phyloP scores from a whole-genome alignment of 1,140 invertebrate species.

The Anastrepha obliqua region DNA sequence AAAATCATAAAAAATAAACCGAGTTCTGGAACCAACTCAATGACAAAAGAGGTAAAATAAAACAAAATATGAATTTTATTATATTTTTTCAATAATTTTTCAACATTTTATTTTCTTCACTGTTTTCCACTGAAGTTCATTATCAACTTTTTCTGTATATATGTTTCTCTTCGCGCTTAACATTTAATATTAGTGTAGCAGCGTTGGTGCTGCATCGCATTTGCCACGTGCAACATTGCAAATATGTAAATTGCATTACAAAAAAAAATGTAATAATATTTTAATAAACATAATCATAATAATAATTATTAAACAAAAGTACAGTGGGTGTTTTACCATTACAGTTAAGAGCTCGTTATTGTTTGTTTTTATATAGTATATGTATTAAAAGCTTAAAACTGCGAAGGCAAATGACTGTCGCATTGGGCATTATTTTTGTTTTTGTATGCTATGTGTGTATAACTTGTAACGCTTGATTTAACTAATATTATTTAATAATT shows the following conservation, averaged over 20 bases:
- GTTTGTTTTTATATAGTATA: background rate
- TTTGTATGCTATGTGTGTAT: background rate
- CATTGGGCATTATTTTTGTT: slow-evolving; percentile 19
- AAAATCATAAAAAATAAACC: background rate
- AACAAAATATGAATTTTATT: background rate
- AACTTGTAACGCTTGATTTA: slow-evolving; percentile 25
- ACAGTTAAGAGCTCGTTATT: background rate
- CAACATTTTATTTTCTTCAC: slow-evolving; percentile 52
- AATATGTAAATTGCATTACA: slow-evolving; percentile 43
- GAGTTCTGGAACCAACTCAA: background rate
- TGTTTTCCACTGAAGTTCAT: slow-evolving; percentile 35
- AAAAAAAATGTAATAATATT: slow-evolving; percentile 30
- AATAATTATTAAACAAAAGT: slow-evolving; percentile 42
- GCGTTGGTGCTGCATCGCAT: background rate
- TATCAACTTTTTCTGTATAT: slow-evolving; percentile 26
- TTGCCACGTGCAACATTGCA: slow-evolving; percentile 38
- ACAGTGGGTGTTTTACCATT: slow-evolving; percentile 34
- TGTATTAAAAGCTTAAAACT: slow-evolving; percentile 49
- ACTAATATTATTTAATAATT: background rate
- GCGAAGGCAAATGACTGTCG: slow-evolving; percentile 43
- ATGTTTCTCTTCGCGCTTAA: slow-evolving; percentile 27
- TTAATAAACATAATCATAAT: slow-evolving; percentile 39
- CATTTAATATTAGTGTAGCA: slow-evolving; percentile 49
- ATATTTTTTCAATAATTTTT: slow-evolving; percentile 47
- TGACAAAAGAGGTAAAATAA: background rate